phyloP scores from a whole-genome alignment of 2,797 vertebrate species.

The Pampus argenteus region DNA sequence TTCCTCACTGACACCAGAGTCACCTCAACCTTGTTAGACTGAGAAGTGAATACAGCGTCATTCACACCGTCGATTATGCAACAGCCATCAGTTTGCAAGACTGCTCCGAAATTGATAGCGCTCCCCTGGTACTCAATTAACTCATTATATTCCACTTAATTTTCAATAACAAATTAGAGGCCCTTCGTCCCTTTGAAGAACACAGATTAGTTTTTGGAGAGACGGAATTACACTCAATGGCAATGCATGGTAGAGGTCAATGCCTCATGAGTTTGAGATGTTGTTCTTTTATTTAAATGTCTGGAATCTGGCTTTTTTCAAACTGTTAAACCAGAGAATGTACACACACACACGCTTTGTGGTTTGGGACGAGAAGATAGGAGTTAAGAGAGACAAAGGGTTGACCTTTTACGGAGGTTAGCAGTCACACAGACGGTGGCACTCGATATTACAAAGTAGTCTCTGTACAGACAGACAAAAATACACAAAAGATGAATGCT shows the following conservation, averaged over 20 bases:
- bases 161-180: conserved; percentile 57
- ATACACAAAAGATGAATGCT: not conserved
- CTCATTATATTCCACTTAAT: conserved; percentile 60
- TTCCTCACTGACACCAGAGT: conserved; percentile 32
- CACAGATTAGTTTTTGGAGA: conserved; percentile 33
- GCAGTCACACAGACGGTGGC: too few species aligned
- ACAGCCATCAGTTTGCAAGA: conserved; percentile 41
- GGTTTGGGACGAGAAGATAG: too few species aligned
- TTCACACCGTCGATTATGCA: conserved; percentile 58
- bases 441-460: too few species aligned
- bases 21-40: conserved; percentile 39
- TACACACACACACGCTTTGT: too few species aligned
- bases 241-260: not conserved
- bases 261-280: not conserved
- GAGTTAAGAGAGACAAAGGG: too few species aligned
- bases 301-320: too few species aligned
- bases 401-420: too few species aligned
- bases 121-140: conserved; percentile 58
- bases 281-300: not conserved
- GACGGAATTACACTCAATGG: conserved; percentile 10
- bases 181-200: conserved; percentile 46
- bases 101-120: conserved; percentile 53
- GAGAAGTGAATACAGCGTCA: conserved; percentile 26
- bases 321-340: too few species aligned
- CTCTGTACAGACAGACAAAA: too few species aligned